phyloP scores from a whole-genome alignment of 2,888 invertebrate species.

The Tipula vernalis region DNA sequence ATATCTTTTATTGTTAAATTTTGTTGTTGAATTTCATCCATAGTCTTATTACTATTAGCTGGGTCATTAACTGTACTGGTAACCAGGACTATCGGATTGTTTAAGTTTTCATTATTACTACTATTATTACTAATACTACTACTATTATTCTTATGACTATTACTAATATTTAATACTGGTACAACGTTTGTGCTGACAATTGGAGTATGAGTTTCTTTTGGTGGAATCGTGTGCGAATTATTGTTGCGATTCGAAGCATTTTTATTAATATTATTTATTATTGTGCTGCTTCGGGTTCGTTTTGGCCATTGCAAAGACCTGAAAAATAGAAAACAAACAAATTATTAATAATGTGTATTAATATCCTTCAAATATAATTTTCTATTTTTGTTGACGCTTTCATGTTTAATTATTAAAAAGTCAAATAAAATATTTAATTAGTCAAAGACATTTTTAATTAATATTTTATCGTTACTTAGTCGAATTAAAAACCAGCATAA shows the following conservation, averaged over 20 bases:
- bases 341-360: neutral
- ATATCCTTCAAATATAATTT: too few species aligned
- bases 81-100: neutral
- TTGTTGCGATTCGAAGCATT: slow-evolving; percentile 11
- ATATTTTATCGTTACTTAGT: neutral
- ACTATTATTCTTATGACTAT: neutral
- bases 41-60: neutral
- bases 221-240: neutral
- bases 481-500: neutral
- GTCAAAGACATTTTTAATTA: neutral
- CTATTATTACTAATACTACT: neutral
- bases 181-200: neutral
- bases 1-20: neutral
- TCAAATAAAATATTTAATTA: neutral
- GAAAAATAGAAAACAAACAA: slow-evolving; percentile 11
- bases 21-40: neutral
- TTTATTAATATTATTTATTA: slow-evolving; percentile 14
- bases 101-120: neutral
- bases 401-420: neutral
- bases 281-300: slow-evolving; percentile 14
- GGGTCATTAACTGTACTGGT: neutral
- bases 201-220: neutral
- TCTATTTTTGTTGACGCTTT: too few species aligned
- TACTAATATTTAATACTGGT: slow-evolving; percentile 7
- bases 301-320: slow-evolving; percentile 18